Base-by-base conservation (phyloP, 1,140 invertebrate genomes). In the Magallana ariakensis region DNA sequence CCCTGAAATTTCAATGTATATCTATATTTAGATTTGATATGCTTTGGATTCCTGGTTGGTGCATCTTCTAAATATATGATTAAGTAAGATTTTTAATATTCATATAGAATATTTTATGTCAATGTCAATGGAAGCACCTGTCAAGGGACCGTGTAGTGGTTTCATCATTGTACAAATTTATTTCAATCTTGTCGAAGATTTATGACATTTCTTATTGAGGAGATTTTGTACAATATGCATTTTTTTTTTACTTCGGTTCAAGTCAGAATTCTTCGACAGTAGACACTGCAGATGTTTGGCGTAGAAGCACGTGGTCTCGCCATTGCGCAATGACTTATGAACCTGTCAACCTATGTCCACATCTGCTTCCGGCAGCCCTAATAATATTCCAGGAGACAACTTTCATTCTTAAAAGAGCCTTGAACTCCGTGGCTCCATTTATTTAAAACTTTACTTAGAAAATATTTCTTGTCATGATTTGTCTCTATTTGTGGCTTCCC, bases 31-130 rank as follows among this genome's bases (percentile, higher is more conserved):
- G 66, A 75, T 13, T 11, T 22, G 13, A 11, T 9, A 11, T 75
- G 22, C 22, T 10, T 19, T 19, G 22, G 10, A 33, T 75, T 75
- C 66, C n/a, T 60, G 15, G 15, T 60, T 60, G 15, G 58, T 60
- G 58, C 58, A 60, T 13, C n/a, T 46, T 46, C 22, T 26, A 75
- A 75, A 75, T 33, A 75, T 75, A 75, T 75, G 19, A 10, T 19
- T 75, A 75, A 75, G 13, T 75, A 33, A 70, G 26, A 70, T 10
- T 75, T 75, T 33, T 11, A 75, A 75, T 75, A 75, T 75, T 75
- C 22, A 75, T 75, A 75, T 1, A 26, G 13, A 13, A 9, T 33
- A 75, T 75, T 75, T 75, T 33, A 13, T 75, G 22, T 13, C 66
- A 33, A 46, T 75, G 66, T 75, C 66, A 75, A 75, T 75, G 26